These are phyloP conservation scores for Scalopus aquaticus DNA, from an alignment of 2,113 vertebrate genomes.

Conservation along the genomic window DNA sequence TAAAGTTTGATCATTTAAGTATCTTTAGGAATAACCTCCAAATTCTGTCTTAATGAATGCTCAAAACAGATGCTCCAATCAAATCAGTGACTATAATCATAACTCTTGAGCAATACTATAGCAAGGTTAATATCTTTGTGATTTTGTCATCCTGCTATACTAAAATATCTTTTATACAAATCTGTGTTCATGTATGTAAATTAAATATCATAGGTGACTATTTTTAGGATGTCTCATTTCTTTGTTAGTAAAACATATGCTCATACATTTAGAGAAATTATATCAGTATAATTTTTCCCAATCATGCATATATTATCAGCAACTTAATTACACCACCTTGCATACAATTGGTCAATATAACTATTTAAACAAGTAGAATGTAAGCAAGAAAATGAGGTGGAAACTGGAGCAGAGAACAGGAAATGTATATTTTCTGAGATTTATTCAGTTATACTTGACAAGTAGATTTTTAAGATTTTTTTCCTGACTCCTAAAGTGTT, in stretches of 20 bases:
- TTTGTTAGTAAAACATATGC: not conserved
- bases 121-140: not conserved
- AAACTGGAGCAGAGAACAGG: not conserved
- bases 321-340: not conserved
- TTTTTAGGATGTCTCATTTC: not conserved
- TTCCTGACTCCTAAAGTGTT: too few relatives aligned
- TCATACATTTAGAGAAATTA: not conserved
- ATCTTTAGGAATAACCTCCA: not conserved
- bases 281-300: not conserved
- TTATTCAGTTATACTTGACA: too few relatives aligned
- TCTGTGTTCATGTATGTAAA: not conserved
- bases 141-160: not conserved
- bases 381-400: not conserved
- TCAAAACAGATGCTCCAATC: not conserved
- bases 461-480: too few relatives aligned
- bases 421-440: not conserved
- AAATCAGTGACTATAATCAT: not conserved
- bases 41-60: not conserved
- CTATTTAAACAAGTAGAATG: not conserved
- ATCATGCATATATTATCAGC: not conserved
- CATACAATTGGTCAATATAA: not conserved
- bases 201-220: not conserved
- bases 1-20: not conserved
- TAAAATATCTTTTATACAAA: not conserved
- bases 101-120: not conserved